Percentiles rank a stretch among this genome's conserved stretches.
Evolutionary conservation across 2,113 vertebrate species (phyloP).

Genomic region (Melanostigma gelatinosum): DNA sequence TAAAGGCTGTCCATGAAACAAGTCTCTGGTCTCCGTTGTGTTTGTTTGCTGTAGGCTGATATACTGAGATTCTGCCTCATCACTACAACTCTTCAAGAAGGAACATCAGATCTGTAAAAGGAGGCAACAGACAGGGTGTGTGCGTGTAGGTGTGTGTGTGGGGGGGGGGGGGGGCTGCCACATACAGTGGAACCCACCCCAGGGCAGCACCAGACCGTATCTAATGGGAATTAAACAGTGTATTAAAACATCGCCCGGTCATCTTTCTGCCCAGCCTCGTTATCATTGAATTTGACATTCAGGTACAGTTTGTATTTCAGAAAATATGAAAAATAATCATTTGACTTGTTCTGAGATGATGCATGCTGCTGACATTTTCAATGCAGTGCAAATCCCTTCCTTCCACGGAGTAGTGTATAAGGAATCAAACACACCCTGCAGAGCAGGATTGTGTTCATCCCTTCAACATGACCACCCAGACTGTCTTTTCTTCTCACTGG

Average conservation of each 20-base stretch:
- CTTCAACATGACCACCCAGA: neutral
- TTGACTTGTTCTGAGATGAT: neutral
- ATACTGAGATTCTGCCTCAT: conserved; percentile 15
- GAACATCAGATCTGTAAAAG: conserved; percentile 14
- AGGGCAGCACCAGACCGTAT: conserved; percentile 60
- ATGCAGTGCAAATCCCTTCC: neutral
- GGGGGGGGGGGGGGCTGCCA: conserved; percentile 42
- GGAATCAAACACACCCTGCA: neutral
- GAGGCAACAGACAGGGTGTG: neutral
- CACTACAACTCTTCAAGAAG: conserved; percentile 27
- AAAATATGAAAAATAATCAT: neutral
- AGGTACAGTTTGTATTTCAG: neutral
- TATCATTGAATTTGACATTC: neutral
- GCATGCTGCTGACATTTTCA: neutral
- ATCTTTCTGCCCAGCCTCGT: conserved; percentile 41
- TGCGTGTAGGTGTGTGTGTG: conserved; percentile 18
- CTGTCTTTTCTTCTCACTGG: neutral
- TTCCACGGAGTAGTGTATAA: neutral
- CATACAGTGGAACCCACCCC: conserved; percentile 49
- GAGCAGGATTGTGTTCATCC: neutral
- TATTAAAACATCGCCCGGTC: conserved; percentile 60
- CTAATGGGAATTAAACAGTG: conserved; percentile 67
- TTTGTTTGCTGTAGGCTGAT: conserved; percentile 14
- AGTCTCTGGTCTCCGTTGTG: neutral
- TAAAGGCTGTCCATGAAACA: neutral